phyloP scores from a whole-genome alignment of 2,797 vertebrate species.

The Podarcis siculus region DNA sequence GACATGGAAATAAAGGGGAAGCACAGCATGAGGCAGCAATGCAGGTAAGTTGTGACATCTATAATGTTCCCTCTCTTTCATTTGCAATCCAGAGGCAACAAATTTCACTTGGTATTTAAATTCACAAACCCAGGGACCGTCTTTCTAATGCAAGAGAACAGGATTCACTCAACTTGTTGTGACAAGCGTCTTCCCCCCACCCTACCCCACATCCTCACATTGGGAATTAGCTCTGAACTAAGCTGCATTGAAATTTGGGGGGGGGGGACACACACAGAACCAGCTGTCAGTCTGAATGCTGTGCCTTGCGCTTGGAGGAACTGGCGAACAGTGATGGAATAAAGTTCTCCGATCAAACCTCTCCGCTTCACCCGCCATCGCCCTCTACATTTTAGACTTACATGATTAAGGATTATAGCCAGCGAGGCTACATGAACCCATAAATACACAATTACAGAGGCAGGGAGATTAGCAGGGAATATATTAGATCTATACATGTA shows the following conservation, averaged over 20 bases:
- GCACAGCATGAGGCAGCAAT: too few relatives aligned
- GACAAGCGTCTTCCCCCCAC: conserved; percentile 37
- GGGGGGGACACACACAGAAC: conserved; percentile 7
- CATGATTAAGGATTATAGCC: conserved; percentile 73
- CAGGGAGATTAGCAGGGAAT: conserved; percentile 54
- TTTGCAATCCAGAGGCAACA: conserved; percentile 30
- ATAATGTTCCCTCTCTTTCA: not conserved
- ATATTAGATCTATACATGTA: not conserved
- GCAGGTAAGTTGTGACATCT: not conserved
- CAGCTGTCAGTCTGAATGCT: conserved; percentile 57
- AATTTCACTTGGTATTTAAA: conserved; percentile 60
- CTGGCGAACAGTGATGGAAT: conserved; percentile 65
- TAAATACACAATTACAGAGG: conserved; percentile 64
- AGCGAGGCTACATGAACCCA: conserved; percentile 59
- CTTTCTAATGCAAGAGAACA: conserved; percentile 47
- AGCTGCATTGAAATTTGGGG: conserved; percentile 59
- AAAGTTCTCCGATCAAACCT: conserved; percentile 70
- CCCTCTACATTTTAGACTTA: conserved; percentile 64
- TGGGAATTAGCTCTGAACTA: conserved; percentile 59
- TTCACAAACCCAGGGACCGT: conserved; percentile 51
- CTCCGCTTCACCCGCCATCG: conserved; percentile 70
- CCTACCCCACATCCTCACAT: conserved; percentile 31
- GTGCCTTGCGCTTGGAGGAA: conserved; percentile 55
- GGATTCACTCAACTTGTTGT: conserved; percentile 57
- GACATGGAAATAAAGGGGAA: not conserved